A percentile compares a stretch with the other conserved stretches of the same genome.
phyloP scores from a whole-genome alignment of 2,888 invertebrate genomes.

The Caenorhabditis sp. region DNA sequence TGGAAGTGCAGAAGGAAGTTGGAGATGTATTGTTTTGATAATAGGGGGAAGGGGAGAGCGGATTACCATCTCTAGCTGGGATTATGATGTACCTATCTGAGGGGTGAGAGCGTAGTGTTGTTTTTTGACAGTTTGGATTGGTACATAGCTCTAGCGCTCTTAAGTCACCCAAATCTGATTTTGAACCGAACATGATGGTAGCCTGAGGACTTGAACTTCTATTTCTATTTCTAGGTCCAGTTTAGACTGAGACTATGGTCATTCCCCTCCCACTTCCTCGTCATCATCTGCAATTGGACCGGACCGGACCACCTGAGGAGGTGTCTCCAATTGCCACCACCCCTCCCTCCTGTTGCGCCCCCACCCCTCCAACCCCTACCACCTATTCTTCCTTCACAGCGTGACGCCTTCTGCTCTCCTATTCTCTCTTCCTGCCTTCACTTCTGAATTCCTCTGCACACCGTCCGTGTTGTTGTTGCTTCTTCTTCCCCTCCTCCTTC shows the following conservation, averaged over 20 bases:
- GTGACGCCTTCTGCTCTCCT: conserved; percentile 28
- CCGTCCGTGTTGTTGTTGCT: conserved; percentile 7
- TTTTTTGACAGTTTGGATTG: conserved; percentile 5
- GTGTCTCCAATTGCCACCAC: conserved; percentile 12
- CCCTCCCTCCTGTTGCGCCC: background rate
- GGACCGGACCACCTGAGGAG: conserved; percentile 20
- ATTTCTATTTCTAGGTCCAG: no score
- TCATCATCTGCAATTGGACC: conserved; percentile 26
- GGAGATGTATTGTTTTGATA: conserved; percentile 13
- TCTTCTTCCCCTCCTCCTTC: conserved; percentile 13
- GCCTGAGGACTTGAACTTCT: no score
- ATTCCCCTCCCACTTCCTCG: no score
- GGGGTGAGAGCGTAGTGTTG: background rate
- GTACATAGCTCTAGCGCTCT: no score
- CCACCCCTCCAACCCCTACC: conserved; percentile 29
- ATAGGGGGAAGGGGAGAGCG: background rate
- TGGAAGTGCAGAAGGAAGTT: no score
- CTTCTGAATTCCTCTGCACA: conserved; percentile 6
- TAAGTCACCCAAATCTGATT: no score
- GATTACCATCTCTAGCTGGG: background rate
- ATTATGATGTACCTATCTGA: no score
- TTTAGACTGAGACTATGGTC: no score
- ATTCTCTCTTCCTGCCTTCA: background rate
- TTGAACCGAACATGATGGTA: no score
- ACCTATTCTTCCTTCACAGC: conserved; percentile 17